Conservation (phyloP, 2,797 vertebrate species). For the Tympanoctomys barrerae region DNA sequence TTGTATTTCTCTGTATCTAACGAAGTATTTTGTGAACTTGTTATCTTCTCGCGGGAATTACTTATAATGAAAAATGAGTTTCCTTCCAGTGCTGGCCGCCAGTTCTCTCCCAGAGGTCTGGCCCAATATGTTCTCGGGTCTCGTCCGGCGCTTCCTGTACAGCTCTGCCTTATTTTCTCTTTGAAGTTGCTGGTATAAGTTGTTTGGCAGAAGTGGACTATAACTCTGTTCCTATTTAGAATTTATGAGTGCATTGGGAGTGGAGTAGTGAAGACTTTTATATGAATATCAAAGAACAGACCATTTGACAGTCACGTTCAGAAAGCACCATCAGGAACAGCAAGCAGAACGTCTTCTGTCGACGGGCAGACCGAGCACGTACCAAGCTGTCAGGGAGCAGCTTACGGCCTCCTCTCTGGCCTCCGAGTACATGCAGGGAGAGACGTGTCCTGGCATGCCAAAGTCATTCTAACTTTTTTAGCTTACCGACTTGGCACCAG, state of each 20-base stretch:
- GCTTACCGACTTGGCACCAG: background rate
- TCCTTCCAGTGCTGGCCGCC: background rate
- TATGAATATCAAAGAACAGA: constrained; percentile 5
- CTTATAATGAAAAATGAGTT: background rate
- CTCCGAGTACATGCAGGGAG: background rate
- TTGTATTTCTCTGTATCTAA: constrained; percentile 52
- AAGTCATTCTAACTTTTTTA: background rate
- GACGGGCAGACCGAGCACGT: too few species aligned
- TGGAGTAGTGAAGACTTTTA: background rate
- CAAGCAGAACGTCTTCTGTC: too few species aligned
- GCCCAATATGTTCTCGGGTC: accelerated
- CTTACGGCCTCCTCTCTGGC: background rate
- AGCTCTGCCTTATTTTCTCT: constrained; percentile 25
- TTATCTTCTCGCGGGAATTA: constrained; percentile 1
- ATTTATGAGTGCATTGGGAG: constrained; percentile 21
- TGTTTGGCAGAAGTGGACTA: constrained; percentile 29
- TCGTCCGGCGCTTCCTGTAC: background rate
- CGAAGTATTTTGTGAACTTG: background rate
- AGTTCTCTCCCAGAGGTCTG: background rate
- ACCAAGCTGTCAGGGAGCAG: background rate
- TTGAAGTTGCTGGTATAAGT: constrained; percentile 46
- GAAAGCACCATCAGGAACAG: background rate
- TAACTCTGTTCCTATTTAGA: constrained; percentile 38
- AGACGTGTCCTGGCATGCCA: background rate
- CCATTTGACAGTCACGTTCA: background rate